Base-by-base conservation (phyloP, 2,113 vertebrate genomes). In the Corvus hawaiiensis region DNA sequence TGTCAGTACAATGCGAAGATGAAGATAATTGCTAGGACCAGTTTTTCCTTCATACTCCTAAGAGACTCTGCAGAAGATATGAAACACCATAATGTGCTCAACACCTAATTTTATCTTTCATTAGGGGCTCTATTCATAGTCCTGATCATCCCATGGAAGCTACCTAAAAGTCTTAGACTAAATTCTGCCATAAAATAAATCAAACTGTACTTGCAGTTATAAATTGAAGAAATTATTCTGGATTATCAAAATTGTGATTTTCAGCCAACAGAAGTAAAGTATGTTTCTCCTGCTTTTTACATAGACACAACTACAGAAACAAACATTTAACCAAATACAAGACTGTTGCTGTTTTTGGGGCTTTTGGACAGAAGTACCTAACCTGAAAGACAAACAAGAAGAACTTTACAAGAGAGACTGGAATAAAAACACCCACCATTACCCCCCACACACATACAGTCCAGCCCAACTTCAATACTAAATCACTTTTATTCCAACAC, bases 271-370 rank as follows among this genome's bases (percentile, higher is more conserved):
- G 14, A 48, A 63, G 22, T 6, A 0, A 87, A 89, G 30, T 16
- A 44, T 15, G 3, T 63, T 89, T 71, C 46, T 58, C 24, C 37
- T 26, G 5, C 17, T 44, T 77, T 83, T 49, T 3, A 3, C 13
- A 16, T 1, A 44, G 9, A 46, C 11, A 61, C 7, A 56, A 46
- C 11, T 54, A 80, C 24, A 69, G 28, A 44, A 69, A 49, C 1
- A 1, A 76, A 35, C 19, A 59, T 85, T 80, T 63, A 51, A 18
- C 39, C 33, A 56, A 64, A 85, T 11, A 66, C 8, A 66, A 17
- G 0, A 0, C 3, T 59, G 14, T 21, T 58, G 37, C n/a, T 80
- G 9, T 7, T 87, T 51, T n/a, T 44, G 5, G 67, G 19, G 16
- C 59, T 89, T 89, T 66, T 62, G 33, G 81, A 58, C 4, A 71